Conservation (phyloP, 37 sponge, comb jelly and placozoan species). For the Oopsacas minuta region DNA sequence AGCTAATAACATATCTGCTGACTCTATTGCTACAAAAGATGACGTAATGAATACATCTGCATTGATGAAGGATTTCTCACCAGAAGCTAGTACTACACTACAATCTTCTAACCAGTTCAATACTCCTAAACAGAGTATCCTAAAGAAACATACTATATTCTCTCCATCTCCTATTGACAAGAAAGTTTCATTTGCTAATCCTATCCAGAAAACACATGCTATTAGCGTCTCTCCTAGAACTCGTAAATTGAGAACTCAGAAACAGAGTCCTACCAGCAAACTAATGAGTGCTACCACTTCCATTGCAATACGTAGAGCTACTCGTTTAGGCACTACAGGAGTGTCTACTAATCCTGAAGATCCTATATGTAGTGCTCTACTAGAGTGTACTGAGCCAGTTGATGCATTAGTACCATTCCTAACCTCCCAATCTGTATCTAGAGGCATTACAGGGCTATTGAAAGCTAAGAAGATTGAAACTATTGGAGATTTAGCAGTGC, state of each 20-base stretch:
- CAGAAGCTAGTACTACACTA: background rate
- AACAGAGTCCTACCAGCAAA: background rate
- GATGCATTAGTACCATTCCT: background rate
- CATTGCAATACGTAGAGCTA: background rate
- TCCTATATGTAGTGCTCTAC: background rate
- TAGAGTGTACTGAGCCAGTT: background rate
- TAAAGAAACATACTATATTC: background rate
- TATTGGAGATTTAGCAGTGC: background rate
- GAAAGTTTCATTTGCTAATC: slow-evolving; percentile 10
- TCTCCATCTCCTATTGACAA: background rate
- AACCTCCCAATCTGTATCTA: background rate
- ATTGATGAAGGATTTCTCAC: background rate
- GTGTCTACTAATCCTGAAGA: background rate
- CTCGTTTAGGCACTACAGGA: background rate
- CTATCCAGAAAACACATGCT: background rate
- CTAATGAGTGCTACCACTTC: background rate
- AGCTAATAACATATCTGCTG: background rate
- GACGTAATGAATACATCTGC: background rate
- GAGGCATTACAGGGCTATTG: background rate
- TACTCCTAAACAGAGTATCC: background rate
- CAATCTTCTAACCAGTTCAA: background rate
- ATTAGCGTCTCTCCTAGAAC: background rate
- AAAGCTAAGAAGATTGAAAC: slow-evolving; percentile 7
- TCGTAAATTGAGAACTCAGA: background rate
- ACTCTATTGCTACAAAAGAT: background rate